phyloP scores from a whole-genome alignment of 1,140 invertebrate species.

The Drosophila trapezifrons region DNA sequence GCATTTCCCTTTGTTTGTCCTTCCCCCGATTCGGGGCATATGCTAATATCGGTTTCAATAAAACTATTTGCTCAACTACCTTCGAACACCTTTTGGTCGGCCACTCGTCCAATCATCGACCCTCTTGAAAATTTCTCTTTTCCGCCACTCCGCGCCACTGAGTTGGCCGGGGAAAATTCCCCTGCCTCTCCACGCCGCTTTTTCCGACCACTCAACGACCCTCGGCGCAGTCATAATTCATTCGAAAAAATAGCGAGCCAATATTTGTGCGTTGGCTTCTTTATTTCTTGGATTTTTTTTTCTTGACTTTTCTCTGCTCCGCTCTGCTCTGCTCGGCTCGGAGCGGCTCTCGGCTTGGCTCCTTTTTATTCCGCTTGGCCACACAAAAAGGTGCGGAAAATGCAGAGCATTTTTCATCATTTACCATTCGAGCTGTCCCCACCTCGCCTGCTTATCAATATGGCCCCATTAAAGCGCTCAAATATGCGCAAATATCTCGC shows the following conservation, averaged over 20 bases:
- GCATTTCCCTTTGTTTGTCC: conserved; percentile 13
- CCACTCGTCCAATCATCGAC: conserved; percentile 51
- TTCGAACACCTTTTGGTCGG: conserved; percentile 52
- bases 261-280: conserved; percentile 74
- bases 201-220: conserved; percentile 24
- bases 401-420: conserved; percentile 80
- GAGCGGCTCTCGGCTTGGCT: neutral
- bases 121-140: conserved; percentile 48
- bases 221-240: conserved; percentile 69
- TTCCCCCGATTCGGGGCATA: conserved; percentile 29
- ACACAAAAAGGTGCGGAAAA: conserved; percentile 72
- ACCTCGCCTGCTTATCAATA: conserved; percentile 65
- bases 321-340: conserved; percentile 1
- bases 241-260: conserved; percentile 71
- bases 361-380: conserved; percentile 59
- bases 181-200: neutral
- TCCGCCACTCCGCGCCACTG: conserved; percentile 49
- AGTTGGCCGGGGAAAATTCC: conserved; percentile 4
- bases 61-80: conserved; percentile 61
- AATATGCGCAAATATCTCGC: conserved; percentile 48
- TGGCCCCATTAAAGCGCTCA: conserved; percentile 54
- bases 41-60: conserved; percentile 57
- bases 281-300: conserved; percentile 58
- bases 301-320: conserved; percentile 7
- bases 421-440: conserved; percentile 48